Evolutionary conservation across 2,888 invertebrate genomes (phyloP).

Genomic region (Hirtodrosophila confusa): DNA sequence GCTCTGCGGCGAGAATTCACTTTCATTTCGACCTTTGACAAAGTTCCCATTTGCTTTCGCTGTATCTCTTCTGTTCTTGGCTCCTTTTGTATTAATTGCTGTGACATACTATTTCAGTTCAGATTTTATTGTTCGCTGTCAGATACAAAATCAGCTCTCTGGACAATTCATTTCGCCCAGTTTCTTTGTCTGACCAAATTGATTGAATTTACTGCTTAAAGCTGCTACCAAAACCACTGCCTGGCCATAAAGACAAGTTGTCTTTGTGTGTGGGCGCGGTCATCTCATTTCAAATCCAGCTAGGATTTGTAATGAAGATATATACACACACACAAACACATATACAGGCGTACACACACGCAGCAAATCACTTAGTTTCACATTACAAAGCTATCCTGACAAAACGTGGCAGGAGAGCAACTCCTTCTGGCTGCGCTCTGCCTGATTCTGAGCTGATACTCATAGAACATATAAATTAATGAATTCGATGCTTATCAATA

Average conservation of each 20-base stretch:
- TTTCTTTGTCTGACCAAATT: conserved; percentile 55
- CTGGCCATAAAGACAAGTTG: conserved; percentile 42
- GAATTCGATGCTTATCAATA: conserved; percentile 81
- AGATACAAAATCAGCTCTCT: conserved; percentile 34
- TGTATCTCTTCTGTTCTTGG: background rate
- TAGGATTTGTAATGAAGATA: conserved; percentile 73
- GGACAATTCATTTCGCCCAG: conserved; percentile 32
- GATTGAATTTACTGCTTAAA: conserved; percentile 80
- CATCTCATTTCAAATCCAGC: conserved; percentile 71
- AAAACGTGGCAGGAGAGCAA: conserved; percentile 39
- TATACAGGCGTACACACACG: conserved; percentile 20
- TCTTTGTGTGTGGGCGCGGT: conserved; percentile 32
- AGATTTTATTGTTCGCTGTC: conserved; percentile 65
- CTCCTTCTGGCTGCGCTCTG: conserved; percentile 51
- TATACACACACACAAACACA: conserved; percentile 43
- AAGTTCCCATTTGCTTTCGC: conserved; percentile 1
- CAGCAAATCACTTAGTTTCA: conserved; percentile 77
- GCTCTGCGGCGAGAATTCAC: conserved; percentile 22
- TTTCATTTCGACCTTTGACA: conserved; percentile 53
- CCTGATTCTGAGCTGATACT: conserved; percentile 35
- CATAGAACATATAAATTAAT: conserved; percentile 77
- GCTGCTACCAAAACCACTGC: conserved; percentile 27
- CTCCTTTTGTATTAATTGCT: conserved; percentile 74
- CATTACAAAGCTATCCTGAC: conserved; percentile 75
- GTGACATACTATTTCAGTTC: conserved; percentile 71